Evolutionary conservation across 2,888 invertebrate genomes (phyloP), one percentile per base, ranked within the genome.

Genomic region (Microctonus aethiopoides): DNA sequence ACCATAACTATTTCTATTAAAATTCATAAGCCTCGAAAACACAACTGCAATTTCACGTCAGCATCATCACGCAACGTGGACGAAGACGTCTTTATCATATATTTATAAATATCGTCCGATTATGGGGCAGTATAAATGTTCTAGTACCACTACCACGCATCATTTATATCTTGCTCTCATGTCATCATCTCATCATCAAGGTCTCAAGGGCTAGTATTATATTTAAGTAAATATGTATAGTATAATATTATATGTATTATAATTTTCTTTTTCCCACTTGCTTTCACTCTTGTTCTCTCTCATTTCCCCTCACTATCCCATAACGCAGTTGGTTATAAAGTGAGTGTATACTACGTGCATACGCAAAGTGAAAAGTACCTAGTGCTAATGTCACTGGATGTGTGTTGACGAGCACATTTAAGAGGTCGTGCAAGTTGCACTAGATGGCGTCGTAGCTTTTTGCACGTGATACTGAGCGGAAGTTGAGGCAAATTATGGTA

Each of bases 11-110:
- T n/a, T n/a, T 74, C 74, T 78, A 79, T 82, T 81, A 80, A 82
- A 82, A 82, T 82, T 82, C 82, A 83, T 82, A 80, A 83, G 79
- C 75, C 74, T 46, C 62, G 70, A 51, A 69, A 36, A 72, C 74
- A 72, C 71, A n/a, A 46, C 46, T 7, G 74, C 76, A 72, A 79
- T 78, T 76, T 76, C 79, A 77, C 76, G 78, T 80, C 76, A 78
- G 68, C 76, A 68, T 75, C 72, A 16, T 46, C 6, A 73, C 60
- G 1, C 67, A 61, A 67, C 68, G 56, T 61, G 64, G 69, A 64
- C 41, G 57, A 62, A 68, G 41, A 68, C 67, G n/a, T 7, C 66
- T 74, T 75, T 72, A 78, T 80, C 76, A 81, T 79, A 77, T 78
- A 81, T 80, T 81, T 80, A 80, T 80, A 71, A 75, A 73, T 62